Percentiles rank a stretch among this genome's conserved stretches.
phyloP scores from a whole-genome alignment of 2,113 vertebrate species.

The Lonchura striata region DNA sequence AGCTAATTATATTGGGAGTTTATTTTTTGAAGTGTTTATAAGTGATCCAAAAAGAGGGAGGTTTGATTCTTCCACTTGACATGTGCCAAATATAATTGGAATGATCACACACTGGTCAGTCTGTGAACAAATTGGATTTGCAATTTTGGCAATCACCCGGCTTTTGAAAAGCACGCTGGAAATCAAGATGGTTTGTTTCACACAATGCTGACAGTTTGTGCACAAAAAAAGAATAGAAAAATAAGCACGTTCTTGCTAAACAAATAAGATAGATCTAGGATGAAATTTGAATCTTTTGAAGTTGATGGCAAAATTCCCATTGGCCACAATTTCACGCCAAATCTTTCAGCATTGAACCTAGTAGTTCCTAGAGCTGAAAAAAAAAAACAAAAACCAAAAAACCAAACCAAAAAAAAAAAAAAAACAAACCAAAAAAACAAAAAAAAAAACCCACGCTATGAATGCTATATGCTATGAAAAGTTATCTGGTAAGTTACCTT shows the following conservation, averaged over 20 bases:
- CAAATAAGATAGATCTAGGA: slow-evolving; percentile 26
- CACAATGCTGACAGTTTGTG: background rate
- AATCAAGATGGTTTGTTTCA: slow-evolving; percentile 47
- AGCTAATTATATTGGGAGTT: slow-evolving; percentile 57
- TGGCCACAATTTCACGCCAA: background rate
- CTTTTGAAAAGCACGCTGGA: slow-evolving; percentile 53
- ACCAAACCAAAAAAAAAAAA: background rate
- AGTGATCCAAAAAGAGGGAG: slow-evolving; percentile 49
- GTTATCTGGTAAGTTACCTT: background rate
- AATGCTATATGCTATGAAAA: background rate
- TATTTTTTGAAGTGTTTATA: slow-evolving; percentile 70
- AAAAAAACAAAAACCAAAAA: background rate
- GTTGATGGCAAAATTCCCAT: slow-evolving; percentile 30
- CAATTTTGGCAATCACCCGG: slow-evolving; percentile 20
- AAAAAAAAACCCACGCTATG: no score
- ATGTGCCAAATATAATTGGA: slow-evolving; percentile 64
- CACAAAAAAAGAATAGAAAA: slow-evolving; percentile 26
- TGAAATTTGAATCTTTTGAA: slow-evolving; percentile 33
- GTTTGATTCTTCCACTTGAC: slow-evolving; percentile 65
- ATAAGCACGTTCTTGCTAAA: slow-evolving; percentile 29
- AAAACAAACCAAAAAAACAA: background rate
- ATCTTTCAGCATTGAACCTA: background rate
- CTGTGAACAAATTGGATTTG: slow-evolving; percentile 58
- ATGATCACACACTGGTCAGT: slow-evolving; percentile 54
- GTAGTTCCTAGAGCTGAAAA: background rate